Base-by-base conservation (phyloP, 2,888 invertebrate species). In the Dicranocentrus wangi region DNA sequence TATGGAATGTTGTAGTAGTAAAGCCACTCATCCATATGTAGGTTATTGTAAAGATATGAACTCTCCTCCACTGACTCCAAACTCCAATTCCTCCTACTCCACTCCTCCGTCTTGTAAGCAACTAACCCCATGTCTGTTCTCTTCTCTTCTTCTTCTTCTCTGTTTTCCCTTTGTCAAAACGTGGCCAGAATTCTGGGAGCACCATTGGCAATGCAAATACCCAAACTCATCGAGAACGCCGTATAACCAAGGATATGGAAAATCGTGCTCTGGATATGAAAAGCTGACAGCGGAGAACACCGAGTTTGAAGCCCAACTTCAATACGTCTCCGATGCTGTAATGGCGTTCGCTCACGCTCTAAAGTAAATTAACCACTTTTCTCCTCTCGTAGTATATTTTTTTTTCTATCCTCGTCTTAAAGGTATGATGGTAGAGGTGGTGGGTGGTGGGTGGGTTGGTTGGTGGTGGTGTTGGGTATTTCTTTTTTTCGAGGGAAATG, bases 241-340 rank as follows among this genome's bases (percentile, higher is more conserved):
- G 0, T 95, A 95, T 90, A 96, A 96, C 88, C 90, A 91, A 53
- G 92, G 93, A 87, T 93, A 93, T 88, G 91, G 90, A 2, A 90
- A 89, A 21, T 87, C 89, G 3, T 98, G 98, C 88, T 94, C 95
- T 0, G 95, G 94, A 0, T 90, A 91, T 28, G 96, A 97, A 88
- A 90, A 91, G 8, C 92, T 97, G 3, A 92, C 93, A 0, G 90
- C 91, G 58, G 91, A 93, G 77, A 93, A 94, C 87, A 95, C 95
- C 0, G 94, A 94, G 87, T 95, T 96, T 87, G 98, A 98, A 89
- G 93, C 95, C 86, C 98, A 98, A 89, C 90, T 98, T 85, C 98
- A 98, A 90, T 98, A 97, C 89, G 98, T 98, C 32, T 96, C 96
- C 39, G 98, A 98, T 88, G 97, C 98, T 21, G 97, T 97, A 0